phyloP scores from a whole-genome alignment of 2,797 vertebrate genomes.

The Phoxinus dragarum region DNA sequence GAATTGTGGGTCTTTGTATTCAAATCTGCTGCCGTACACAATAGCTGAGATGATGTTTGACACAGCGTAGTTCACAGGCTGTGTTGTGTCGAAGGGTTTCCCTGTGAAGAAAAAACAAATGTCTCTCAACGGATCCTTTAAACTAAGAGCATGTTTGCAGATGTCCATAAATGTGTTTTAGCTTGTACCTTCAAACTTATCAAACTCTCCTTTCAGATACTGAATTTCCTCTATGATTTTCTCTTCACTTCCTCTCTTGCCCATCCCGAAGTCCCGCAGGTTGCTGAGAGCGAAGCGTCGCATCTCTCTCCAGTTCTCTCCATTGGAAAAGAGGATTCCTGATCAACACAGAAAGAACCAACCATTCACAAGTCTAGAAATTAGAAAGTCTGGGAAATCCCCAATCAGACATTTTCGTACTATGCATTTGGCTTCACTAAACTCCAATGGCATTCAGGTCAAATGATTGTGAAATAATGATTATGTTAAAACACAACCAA shows the following conservation, averaged over 20 bases:
- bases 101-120: conserved; percentile 40
- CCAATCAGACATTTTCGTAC: too few relatives aligned
- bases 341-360: neutral
- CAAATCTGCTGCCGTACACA: conserved; percentile 76
- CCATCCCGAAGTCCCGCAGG: conserved; percentile 79
- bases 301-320: conserved; percentile 78
- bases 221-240: conserved; percentile 75
- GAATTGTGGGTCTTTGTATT: conserved; percentile 71
- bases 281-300: conserved; percentile 74
- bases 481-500: too few relatives aligned
- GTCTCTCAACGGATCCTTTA: neutral
- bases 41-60: conserved; percentile 77
- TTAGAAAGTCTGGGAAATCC: too few relatives aligned
- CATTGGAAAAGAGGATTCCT: conserved; percentile 78
- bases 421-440: too few relatives aligned
- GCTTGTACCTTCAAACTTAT: conserved; percentile 69
- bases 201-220: conserved; percentile 68
- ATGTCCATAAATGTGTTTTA: neutral
- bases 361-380: too few relatives aligned
- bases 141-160: neutral
- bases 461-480: too few relatives aligned
- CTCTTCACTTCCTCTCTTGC: conserved; percentile 70
- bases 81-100: conserved; percentile 57
- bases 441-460: too few relatives aligned
- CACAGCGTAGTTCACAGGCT: conserved; percentile 64